phyloP scores from a whole-genome alignment of 2,113 vertebrate species.

The Seriola dumerili region DNA sequence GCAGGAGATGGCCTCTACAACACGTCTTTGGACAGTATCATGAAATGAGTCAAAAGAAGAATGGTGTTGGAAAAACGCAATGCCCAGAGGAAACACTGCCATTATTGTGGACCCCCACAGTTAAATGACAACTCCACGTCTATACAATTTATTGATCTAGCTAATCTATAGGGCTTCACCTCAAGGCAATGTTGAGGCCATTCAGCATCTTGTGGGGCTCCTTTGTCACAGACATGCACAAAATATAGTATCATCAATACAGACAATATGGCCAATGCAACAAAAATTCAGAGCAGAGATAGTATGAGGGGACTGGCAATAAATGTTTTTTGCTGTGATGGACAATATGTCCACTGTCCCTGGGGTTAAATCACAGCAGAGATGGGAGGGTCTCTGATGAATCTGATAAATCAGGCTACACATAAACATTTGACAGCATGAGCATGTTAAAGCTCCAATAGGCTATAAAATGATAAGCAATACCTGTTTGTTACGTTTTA shows the following conservation, averaged over 20 bases:
- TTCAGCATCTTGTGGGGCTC: slow-evolving; percentile 8
- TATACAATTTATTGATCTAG: slow-evolving; percentile 47
- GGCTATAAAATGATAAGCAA: not conserved
- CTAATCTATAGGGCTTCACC: slow-evolving; percentile 15
- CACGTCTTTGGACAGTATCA: not conserved
- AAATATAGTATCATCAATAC: slow-evolving; percentile 12
- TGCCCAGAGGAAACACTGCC: not conserved
- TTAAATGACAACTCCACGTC: slow-evolving; percentile 31
- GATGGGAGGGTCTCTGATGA: not conserved
- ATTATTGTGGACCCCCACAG: not conserved
- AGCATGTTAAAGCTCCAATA: not conserved
- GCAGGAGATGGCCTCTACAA: not conserved
- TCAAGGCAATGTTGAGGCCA: slow-evolving; percentile 8
- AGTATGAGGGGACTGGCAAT: slow-evolving; percentile 8
- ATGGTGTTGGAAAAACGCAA: not conserved
- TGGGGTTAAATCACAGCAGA: slow-evolving; percentile 30
- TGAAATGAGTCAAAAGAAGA: slow-evolving; percentile 15
- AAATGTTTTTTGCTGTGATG: slow-evolving; percentile 14
- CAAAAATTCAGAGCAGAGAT: not conserved
- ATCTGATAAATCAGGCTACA: not conserved
- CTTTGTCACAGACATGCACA: slow-evolving; percentile 16
- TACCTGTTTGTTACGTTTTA: not conserved
- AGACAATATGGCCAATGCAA: not conserved
- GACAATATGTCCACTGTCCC: slow-evolving; percentile 29
- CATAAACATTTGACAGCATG: not conserved